phyloP scores from a whole-genome alignment of 92 coral and sea anemone species.

The Phenganax stokvisi region DNA sequence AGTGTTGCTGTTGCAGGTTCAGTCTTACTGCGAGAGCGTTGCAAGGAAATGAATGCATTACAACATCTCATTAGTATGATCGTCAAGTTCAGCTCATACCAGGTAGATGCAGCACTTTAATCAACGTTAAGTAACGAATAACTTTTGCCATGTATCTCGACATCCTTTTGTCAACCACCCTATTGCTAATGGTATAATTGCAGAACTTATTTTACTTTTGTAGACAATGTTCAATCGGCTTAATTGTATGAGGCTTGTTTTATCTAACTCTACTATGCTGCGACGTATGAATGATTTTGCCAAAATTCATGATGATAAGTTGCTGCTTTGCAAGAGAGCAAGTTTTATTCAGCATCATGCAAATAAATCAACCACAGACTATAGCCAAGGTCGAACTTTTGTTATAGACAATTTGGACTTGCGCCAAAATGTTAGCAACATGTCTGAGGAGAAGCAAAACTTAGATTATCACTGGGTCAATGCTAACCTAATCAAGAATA shows the following conservation, averaged over 20 bases:
- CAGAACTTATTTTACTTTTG: background rate
- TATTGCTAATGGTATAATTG: too few relatives aligned
- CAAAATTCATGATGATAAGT: slow-evolving; percentile 16
- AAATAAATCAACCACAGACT: background rate
- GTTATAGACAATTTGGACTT: slow-evolving; percentile 32
- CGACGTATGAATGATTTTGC: slow-evolving; percentile 33
- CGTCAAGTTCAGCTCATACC: slow-evolving; percentile 17
- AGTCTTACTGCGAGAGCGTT: slow-evolving; percentile 12
- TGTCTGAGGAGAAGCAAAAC: slow-evolving; percentile 29
- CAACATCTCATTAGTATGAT: slow-evolving; percentile 19
- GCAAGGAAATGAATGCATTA: slow-evolving; percentile 22
- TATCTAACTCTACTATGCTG: slow-evolving; percentile 26
- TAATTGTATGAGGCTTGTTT: slow-evolving; percentile 27
- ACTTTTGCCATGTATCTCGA: background rate
- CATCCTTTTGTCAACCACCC: background rate
- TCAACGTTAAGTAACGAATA: too few relatives aligned
- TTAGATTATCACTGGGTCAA: slow-evolving; percentile 30
- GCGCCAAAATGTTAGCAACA: slow-evolving; percentile 18
- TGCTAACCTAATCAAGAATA: slow-evolving; percentile 17
- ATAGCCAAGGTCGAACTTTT: slow-evolving; percentile 5
- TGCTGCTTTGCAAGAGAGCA: background rate
- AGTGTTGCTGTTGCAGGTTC: slow-evolving; percentile 37
- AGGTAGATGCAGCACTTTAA: background rate
- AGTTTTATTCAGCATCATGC: background rate
- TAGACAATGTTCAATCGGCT: slow-evolving; percentile 30